phyloP scores from a whole-genome alignment of 2,888 invertebrate species.

The Clunio marinus region DNA sequence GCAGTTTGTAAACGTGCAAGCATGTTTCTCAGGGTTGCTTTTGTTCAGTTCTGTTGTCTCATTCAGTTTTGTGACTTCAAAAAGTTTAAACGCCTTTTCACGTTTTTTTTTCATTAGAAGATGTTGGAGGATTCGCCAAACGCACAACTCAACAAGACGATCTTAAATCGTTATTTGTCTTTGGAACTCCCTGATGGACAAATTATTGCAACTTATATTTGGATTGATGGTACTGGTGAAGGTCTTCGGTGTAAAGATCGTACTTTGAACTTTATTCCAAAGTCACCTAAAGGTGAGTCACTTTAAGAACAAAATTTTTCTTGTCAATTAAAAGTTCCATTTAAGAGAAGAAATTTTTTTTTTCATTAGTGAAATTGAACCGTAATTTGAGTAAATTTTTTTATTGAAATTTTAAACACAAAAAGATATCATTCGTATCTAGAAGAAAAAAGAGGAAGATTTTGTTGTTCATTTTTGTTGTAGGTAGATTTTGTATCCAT shows the following conservation, averaged over 20 bases:
- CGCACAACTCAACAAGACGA: conserved; percentile 72
- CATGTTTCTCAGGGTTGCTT: no score
- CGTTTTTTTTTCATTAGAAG: neutral
- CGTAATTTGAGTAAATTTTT: no score
- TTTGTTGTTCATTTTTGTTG: no score
- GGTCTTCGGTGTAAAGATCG: conserved; percentile 82
- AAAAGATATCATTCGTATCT: no score
- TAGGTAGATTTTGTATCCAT: no score
- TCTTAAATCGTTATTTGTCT: conserved; percentile 67
- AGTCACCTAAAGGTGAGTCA: conserved; percentile 66
- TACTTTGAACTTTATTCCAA: conserved; percentile 78
- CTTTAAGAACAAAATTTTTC: no score
- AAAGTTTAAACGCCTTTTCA: neutral
- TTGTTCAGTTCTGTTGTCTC: neutral
- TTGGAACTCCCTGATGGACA: conserved; percentile 73
- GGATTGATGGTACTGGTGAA: conserved; percentile 93
- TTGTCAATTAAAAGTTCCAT: neutral
- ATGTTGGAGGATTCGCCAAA: conserved; percentile 70
- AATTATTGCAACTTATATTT: conserved; percentile 83
- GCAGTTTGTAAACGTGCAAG: neutral
- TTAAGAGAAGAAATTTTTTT: neutral
- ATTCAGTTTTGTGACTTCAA: neutral
- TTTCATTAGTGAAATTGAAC: no score
- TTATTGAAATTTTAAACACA: no score
- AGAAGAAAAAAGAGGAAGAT: no score